phyloP scores from a whole-genome alignment of 2,888 invertebrate genomes.

The Allophyes oxyacanthae region DNA sequence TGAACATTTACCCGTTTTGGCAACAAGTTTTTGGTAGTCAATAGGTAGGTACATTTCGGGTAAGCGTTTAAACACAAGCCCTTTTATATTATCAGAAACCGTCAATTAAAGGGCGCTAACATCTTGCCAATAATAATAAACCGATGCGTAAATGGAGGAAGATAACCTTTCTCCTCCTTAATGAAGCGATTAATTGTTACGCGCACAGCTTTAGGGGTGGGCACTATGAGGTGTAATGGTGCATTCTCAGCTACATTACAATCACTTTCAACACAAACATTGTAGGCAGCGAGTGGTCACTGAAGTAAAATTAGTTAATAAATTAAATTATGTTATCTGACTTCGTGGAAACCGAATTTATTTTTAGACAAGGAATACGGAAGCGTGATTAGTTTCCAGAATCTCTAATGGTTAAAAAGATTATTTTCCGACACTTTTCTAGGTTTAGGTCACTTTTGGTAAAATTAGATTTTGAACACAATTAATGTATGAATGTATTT shows the following conservation, averaged over 20 bases:
- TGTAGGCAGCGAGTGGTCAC: background rate
- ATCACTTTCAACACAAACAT: background rate
- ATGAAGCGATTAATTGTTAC: conserved; percentile 4
- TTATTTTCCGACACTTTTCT: conserved; percentile 26
- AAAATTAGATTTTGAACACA: conserved; percentile 11
- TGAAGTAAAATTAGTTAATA: background rate
- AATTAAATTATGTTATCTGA: background rate
- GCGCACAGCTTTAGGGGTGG: background rate
- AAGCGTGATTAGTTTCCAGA: background rate
- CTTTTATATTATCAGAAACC: too few relatives aligned
- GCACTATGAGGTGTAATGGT: background rate
- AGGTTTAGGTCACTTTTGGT: background rate
- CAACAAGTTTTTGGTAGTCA: too few relatives aligned
- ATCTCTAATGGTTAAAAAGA: conserved; percentile 19
- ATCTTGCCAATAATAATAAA: conserved; percentile 2
- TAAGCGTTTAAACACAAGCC: too few relatives aligned
- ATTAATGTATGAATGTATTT: conserved; percentile 3
- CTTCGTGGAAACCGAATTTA: background rate
- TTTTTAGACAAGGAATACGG: background rate
- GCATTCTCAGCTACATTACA: conserved; percentile 1
- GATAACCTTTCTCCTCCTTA: background rate
- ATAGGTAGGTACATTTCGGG: too few relatives aligned
- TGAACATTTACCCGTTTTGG: too few relatives aligned
- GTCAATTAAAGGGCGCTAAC: background rate
- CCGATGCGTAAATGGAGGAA: background rate